These are phyloP conservation scores for Peromyscus maniculatus DNA, from an alignment of 2,113 vertebrate genomes.

Conservation along the genomic window DNA sequence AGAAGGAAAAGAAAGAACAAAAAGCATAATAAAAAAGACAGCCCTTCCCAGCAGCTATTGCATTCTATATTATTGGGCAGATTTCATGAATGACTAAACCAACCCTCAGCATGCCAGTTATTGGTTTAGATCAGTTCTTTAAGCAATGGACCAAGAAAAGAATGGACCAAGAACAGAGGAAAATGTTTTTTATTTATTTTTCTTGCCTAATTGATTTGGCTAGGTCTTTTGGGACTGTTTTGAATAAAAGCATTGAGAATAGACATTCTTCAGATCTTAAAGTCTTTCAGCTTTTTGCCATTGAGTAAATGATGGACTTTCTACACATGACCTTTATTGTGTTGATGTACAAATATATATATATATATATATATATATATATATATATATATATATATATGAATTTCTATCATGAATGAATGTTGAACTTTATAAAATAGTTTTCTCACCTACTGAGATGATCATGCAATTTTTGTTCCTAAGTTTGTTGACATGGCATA, in stretches of 20 bases:
- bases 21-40: neutral
- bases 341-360: neutral
- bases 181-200: neutral
- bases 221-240: neutral
- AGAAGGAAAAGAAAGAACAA: neutral
- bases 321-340: neutral
- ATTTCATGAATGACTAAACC: neutral
- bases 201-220: neutral
- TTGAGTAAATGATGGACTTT: neutral
- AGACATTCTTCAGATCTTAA: neutral
- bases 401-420: too few relatives aligned
- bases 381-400: too few relatives aligned
- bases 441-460: neutral
- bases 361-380: too few relatives aligned
- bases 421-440: too few relatives aligned
- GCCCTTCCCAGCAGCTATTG: neutral
- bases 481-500: neutral
- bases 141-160: neutral
- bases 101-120: neutral
- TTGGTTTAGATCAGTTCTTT: neutral
- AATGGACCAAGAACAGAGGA: neutral
- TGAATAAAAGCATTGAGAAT: neutral
- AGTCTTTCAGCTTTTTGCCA: neutral
- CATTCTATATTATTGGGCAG: neutral
- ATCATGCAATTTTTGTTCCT: neutral